Evolutionary conservation across 2,113 vertebrate species (phyloP).

Genomic region (Gallinago undulata): DNA sequence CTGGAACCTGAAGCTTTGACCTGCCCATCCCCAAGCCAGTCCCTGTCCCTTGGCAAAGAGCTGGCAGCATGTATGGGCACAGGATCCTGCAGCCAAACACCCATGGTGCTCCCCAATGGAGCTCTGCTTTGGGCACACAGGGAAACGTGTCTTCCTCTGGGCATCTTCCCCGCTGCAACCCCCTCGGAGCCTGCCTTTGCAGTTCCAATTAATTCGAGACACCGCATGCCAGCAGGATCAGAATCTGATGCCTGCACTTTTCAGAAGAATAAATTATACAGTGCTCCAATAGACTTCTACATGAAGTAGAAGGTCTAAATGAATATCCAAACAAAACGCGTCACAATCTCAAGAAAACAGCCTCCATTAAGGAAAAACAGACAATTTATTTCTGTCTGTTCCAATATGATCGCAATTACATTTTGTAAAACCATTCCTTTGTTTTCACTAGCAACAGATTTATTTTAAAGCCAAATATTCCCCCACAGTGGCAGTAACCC

Average conservation of each 20-base stretch:
- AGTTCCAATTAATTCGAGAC: background rate
- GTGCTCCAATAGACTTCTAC: background rate
- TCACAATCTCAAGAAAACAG: background rate
- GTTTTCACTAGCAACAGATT: background rate
- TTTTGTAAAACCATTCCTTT: background rate
- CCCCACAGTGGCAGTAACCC: background rate
- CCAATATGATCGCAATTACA: background rate
- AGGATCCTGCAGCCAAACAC: background rate
- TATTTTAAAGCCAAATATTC: background rate
- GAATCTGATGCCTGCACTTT: background rate
- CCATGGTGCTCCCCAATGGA: background rate
- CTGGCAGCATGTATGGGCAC: accelerated
- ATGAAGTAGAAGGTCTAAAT: background rate
- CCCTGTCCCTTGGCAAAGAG: background rate
- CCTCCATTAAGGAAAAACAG: background rate
- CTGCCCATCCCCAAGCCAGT: background rate
- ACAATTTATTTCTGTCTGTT: background rate
- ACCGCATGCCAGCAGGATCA: background rate
- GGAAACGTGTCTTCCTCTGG: background rate
- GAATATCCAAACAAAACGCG: background rate
- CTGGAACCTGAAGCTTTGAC: background rate
- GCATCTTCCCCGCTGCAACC: background rate
- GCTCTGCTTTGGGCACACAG: background rate
- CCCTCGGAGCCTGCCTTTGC: background rate
- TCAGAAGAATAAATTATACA: background rate